phyloP scores from a whole-genome alignment of 2,797 vertebrate species.

The Hapalemur alaotrensis region DNA sequence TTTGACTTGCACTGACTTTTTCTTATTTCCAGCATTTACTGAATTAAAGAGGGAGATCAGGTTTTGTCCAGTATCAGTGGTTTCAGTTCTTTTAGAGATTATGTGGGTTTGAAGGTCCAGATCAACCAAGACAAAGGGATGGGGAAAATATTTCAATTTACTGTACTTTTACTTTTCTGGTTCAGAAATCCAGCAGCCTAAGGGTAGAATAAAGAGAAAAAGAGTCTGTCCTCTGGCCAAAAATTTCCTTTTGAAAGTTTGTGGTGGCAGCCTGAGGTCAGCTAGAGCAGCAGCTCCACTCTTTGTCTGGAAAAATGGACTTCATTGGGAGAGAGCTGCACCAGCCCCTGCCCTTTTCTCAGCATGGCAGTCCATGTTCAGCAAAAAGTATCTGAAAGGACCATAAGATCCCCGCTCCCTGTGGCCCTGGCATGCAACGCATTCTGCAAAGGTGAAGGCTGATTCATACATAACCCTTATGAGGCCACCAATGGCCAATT shows the following conservation, averaged over 20 bases:
- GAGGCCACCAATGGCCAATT: not conserved
- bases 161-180: not conserved
- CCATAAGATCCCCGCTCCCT: not conserved
- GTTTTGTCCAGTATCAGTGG: not conserved
- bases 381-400: not conserved
- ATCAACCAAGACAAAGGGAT: not conserved
- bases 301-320: not conserved
- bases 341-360: not conserved
- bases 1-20: not conserved
- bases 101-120: not conserved
- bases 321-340: not conserved
- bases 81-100: not conserved
- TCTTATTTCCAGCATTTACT: not conserved
- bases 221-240: not conserved
- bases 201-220: not conserved
- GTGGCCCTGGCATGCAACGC: not conserved
- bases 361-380: not conserved
- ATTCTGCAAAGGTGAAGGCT: not conserved
- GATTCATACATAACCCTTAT: not conserved
- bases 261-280: not conserved
- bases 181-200: not conserved
- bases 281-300: not conserved
- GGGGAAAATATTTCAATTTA: not conserved
- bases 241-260: not conserved
- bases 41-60: not conserved